Conservation (phyloP, 1,140 invertebrate genomes). For the Papilio aristodemus region DNA sequence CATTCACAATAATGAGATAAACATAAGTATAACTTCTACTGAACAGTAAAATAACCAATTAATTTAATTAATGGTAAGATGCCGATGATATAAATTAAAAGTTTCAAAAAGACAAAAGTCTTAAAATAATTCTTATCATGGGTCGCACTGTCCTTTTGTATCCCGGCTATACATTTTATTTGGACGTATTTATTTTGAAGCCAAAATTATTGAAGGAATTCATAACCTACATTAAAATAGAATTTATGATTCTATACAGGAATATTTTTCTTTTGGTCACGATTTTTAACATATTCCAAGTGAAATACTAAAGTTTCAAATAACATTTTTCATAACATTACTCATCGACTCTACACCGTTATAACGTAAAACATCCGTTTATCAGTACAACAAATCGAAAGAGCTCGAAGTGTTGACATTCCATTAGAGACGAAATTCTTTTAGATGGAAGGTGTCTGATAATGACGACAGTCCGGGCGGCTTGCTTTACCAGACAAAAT, state of each 20-base stretch:
- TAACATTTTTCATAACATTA: not conserved
- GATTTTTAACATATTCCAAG: too few relatives aligned
- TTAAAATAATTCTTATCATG: too few relatives aligned
- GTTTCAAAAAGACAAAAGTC: too few relatives aligned
- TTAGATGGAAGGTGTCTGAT: slow-evolving; percentile 15
- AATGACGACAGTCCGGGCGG: not conserved
- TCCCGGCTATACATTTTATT: too few relatives aligned
- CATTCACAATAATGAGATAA: not conserved
- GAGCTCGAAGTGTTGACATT: slow-evolving; percentile 20
- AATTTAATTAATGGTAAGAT: too few relatives aligned
- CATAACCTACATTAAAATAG: too few relatives aligned
- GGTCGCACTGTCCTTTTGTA: too few relatives aligned
- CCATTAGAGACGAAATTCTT: slow-evolving; percentile 18
- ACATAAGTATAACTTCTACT: not conserved
- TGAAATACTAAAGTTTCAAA: not conserved
- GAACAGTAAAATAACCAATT: not conserved
- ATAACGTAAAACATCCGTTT: not conserved
- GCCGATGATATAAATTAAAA: too few relatives aligned
- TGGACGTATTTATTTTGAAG: too few relatives aligned
- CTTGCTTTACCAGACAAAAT: slow-evolving; percentile 40
- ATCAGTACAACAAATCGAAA: slow-evolving; percentile 15
- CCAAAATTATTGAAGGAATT: too few relatives aligned
- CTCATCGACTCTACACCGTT: not conserved
- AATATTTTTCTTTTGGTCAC: too few relatives aligned
- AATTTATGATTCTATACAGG: too few relatives aligned